Conservation (phyloP, 1,140 invertebrate genomes). For the Octopus bimaculoides region DNA sequence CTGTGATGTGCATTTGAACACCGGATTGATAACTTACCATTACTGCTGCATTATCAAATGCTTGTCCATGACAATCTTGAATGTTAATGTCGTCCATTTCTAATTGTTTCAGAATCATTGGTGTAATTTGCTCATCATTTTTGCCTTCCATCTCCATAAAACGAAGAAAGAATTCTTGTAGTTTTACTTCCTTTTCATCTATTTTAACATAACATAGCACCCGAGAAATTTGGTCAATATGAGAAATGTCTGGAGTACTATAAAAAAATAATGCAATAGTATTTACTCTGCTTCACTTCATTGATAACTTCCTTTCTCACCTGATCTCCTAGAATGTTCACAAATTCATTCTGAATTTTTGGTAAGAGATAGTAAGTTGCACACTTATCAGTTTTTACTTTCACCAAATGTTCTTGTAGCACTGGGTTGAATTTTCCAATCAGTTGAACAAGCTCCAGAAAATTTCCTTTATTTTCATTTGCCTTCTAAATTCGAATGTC, state of each 20-base stretch:
- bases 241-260: constrained; percentile 4
- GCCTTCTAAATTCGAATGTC: neutral
- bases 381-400: neutral
- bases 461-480: constrained; percentile 2
- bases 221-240: neutral
- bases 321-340: neutral
- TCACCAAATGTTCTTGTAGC: neutral
- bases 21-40: neutral
- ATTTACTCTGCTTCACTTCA: neutral
- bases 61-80: neutral
- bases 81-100: neutral
- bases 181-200: neutral
- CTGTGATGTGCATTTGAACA: neutral
- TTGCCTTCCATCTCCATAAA: neutral
- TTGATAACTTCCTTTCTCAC: neutral
- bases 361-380: neutral
- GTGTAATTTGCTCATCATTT: neutral
- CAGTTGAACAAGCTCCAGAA: constrained; percentile 1
- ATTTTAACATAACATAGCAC: constrained; percentile 5
- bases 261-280: neutral
- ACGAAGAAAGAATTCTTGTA: neutral
- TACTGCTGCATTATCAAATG: neutral
- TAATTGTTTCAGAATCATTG: neutral
- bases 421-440: neutral
- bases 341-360: constrained; percentile 5